A percentile compares a stretch with the other conserved stretches of the same genome.
phyloP scores from a whole-genome alignment of 2,797 vertebrate genomes.

The Aulostomus chinensis region DNA sequence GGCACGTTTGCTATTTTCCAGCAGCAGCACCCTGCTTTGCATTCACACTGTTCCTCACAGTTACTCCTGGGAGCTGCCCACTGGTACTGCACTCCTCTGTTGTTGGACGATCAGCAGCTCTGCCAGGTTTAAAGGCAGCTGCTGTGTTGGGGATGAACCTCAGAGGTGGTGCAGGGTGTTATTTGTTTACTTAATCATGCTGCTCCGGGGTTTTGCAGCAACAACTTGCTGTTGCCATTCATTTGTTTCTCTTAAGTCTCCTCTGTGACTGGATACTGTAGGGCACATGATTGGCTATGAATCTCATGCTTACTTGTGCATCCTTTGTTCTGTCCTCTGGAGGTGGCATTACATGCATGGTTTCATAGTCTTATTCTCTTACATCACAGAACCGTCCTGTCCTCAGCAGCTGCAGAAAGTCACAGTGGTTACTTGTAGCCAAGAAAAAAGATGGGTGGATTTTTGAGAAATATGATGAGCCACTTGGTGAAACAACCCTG shows the following conservation, averaged over 20 bases:
- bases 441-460: too few relatives aligned
- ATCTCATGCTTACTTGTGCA: too few relatives aligned
- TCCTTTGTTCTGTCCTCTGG: too few relatives aligned
- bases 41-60: conserved; percentile 4
- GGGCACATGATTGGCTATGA: background rate
- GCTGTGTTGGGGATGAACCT: too few relatives aligned
- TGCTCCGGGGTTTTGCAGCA: too few relatives aligned
- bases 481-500: too few relatives aligned
- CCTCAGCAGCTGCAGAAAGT: conserved; percentile 28
- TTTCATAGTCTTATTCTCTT: conserved; percentile 22
- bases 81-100: background rate
- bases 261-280: background rate
- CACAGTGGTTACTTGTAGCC: conserved; percentile 7
- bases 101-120: background rate
- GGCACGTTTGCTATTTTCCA: background rate
- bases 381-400: conserved; percentile 27
- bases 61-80: conserved; percentile 5
- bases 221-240: background rate
- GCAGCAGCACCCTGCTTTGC: background rate
- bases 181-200: background rate
- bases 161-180: background rate
- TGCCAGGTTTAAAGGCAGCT: background rate
- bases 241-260: background rate
- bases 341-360: conserved; percentile 26
- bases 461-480: too few relatives aligned